Evolutionary conservation across 2,797 vertebrate species (phyloP).

Genomic region (Anas georgica): DNA sequence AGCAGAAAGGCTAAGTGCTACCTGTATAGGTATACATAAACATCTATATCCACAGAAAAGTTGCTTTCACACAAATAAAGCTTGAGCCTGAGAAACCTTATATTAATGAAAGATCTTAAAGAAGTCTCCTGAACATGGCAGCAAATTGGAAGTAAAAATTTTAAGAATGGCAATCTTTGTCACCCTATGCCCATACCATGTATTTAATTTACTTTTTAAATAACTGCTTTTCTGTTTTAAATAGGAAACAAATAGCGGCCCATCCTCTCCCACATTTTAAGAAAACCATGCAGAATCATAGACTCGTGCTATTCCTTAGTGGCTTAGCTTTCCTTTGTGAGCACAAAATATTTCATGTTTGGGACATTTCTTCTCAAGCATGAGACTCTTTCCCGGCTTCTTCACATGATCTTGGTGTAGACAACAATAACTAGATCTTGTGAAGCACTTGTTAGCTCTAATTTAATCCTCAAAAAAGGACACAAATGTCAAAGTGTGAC

Average conservation of each 20-base stretch:
- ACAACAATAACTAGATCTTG: background rate
- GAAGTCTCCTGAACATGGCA: background rate
- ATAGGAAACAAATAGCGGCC: background rate
- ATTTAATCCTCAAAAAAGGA: background rate
- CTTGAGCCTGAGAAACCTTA: background rate
- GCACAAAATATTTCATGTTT: background rate
- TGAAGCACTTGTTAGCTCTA: background rate
- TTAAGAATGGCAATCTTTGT: background rate
- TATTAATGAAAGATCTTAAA: background rate
- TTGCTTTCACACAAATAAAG: background rate
- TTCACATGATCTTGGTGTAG: background rate
- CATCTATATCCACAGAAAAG: background rate
- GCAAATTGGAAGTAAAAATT: background rate
- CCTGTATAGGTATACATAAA: background rate
- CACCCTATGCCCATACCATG: background rate
- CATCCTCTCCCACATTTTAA: background rate
- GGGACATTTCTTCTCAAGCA: background rate
- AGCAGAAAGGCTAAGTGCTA: background rate
- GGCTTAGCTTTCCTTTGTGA: background rate
- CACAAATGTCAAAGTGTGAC: background rate
- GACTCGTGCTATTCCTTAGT: background rate
- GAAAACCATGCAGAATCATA: background rate
- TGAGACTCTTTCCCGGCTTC: background rate
- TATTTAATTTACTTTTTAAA: background rate
- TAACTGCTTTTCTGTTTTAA: background rate